These are phyloP conservation scores for Diplolepis rosae DNA, from an alignment of 2,888 invertebrate genomes.

Conservation along the genomic window DNA sequence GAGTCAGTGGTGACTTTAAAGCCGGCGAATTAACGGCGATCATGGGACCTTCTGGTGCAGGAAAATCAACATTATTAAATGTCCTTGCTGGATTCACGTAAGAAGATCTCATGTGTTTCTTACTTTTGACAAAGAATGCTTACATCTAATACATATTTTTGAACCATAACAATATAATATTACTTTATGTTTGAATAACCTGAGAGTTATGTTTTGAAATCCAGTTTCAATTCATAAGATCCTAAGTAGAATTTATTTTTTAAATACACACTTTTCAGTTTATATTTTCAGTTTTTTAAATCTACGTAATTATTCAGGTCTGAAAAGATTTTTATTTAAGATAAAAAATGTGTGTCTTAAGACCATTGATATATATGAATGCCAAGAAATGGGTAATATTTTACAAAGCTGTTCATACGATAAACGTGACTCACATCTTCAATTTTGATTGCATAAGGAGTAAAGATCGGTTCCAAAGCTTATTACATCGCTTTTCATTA, in stretches of 20 bases:
- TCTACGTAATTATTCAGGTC: too few species aligned
- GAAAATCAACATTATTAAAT: constrained; percentile 91
- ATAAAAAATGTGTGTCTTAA: not conserved
- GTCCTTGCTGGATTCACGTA: constrained; percentile 93
- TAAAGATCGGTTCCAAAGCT: not conserved
- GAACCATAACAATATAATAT: too few species aligned
- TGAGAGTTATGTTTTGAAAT: too few species aligned
- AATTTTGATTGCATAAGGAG: constrained; percentile 10
- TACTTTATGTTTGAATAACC: too few species aligned
- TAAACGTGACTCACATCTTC: constrained; percentile 20
- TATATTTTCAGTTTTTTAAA: too few species aligned
- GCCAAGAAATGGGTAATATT: not conserved
- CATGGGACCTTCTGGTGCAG: constrained; percentile 83
- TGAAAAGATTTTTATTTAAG: not conserved
- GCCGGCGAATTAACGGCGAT: constrained; percentile 80
- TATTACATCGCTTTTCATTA: not conserved
- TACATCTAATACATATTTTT: too few species aligned
- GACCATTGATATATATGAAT: not conserved
- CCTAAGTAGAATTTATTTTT: too few species aligned
- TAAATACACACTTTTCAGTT: too few species aligned
- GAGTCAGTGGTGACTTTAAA: constrained; percentile 76
- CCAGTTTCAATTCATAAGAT: too few species aligned
- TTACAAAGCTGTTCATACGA: not conserved
- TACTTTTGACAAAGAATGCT: not conserved
- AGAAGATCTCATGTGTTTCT: constrained; percentile 65